These are phyloP conservation scores for Campylomormyrus tamandua DNA, from an alignment of 2,113 vertebrate species.

Conservation along the genomic window DNA sequence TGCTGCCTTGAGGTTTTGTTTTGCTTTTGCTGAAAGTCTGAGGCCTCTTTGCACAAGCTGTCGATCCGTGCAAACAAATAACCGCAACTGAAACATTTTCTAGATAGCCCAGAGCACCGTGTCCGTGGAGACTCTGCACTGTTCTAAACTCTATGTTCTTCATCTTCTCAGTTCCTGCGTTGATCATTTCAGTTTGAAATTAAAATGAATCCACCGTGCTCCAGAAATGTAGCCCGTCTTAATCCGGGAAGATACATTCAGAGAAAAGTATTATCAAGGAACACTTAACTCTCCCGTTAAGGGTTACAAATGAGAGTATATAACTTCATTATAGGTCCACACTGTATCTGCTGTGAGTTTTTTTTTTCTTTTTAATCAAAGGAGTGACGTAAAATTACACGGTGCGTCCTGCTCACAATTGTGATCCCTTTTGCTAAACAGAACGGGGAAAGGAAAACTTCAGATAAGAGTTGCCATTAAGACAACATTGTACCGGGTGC, in stretches of 20 bases:
- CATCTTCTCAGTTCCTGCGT: neutral
- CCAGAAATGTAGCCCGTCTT: neutral
- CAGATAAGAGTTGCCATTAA: neutral
- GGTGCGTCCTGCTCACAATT: neutral
- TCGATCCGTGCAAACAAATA: neutral
- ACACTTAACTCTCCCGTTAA: constrained; percentile 1
- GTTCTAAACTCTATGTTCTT: neutral
- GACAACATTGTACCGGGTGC: neutral
- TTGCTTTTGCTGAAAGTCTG: neutral
- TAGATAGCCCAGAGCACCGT: neutral
- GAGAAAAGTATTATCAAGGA: neutral
- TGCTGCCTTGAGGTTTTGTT: neutral
- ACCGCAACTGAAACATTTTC: neutral
- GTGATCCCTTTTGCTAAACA: neutral
- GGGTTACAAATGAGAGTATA: constrained; percentile 9
- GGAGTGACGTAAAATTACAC: neutral
- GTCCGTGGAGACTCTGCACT: neutral
- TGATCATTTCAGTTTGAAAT: neutral
- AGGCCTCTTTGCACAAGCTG: neutral
- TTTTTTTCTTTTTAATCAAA: neutral
- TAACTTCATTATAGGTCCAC: constrained; percentile 17
- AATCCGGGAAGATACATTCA: neutral
- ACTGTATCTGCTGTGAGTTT: neutral
- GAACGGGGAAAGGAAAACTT: neutral
- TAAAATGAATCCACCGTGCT: neutral